Percentiles rank a stretch among this genome's conserved stretches.
These are phyloP conservation scores for Pipra filicauda DNA, from an alignment of 2,113 vertebrate species.

Conservation along the genomic window DNA sequence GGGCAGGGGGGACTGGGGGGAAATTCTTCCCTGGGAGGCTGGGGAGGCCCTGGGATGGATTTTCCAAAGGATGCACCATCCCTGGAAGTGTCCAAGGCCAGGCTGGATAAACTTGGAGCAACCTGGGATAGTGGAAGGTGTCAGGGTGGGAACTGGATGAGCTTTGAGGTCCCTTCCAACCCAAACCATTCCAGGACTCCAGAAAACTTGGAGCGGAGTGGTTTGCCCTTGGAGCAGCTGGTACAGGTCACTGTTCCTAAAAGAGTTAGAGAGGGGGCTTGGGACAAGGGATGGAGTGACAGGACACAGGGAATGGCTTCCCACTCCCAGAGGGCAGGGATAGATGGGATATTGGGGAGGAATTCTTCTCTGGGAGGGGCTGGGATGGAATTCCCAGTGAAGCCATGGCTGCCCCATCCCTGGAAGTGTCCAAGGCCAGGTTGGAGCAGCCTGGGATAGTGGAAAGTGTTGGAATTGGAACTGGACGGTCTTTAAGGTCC, in stretches of 20 bases:
- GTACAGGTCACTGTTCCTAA: too few species aligned
- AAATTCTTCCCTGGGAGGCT: not conserved
- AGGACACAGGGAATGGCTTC: too few species aligned
- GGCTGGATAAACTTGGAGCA: not conserved
- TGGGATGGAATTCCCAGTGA: not conserved
- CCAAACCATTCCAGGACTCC: not conserved
- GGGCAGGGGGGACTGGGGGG: not conserved
- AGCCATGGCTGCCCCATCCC: not conserved
- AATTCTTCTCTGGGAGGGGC: too few species aligned
- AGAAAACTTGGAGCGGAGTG: not conserved
- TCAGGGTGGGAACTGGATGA: not conserved
- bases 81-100: not conserved
- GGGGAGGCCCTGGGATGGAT: not conserved
- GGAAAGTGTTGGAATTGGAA: not conserved
- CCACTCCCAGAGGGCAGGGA: not conserved
- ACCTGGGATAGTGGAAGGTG: not conserved
- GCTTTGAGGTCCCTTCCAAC: not conserved
- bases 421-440: not conserved
- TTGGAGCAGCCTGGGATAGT: not conserved
- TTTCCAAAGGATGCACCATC: not conserved
- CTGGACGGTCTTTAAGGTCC: not conserved
- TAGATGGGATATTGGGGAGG: not conserved
- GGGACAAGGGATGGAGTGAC: too few species aligned
- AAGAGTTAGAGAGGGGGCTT: too few species aligned
- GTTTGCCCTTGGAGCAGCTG: too few species aligned